Percentiles rank a stretch among this genome's conserved stretches.
phyloP scores from a whole-genome alignment of 2,797 vertebrate species.

The Argyrosomus regius region DNA sequence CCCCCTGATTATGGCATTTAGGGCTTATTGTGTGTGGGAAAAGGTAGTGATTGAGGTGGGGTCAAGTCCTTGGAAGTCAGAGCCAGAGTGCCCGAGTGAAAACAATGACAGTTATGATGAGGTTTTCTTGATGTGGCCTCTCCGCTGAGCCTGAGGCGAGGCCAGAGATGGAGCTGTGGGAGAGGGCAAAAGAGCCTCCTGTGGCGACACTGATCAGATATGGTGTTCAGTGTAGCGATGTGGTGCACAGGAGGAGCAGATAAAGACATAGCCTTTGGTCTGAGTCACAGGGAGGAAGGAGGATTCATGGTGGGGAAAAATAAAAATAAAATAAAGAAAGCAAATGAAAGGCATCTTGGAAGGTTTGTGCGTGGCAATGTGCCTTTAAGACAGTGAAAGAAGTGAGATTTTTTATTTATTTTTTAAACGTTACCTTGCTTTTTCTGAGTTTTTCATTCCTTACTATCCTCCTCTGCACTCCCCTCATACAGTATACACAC shows the following conservation, averaged over 20 bases:
- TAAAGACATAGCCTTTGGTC: constrained; percentile 54
- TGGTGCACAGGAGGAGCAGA: constrained; percentile 41
- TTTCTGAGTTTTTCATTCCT: constrained; percentile 61
- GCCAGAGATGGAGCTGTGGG: constrained; percentile 56
- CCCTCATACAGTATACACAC: constrained; percentile 36
- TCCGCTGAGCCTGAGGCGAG: constrained; percentile 54
- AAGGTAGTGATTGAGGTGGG: constrained; percentile 54
- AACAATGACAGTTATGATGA: constrained; percentile 77
- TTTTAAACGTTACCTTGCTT: constrained; percentile 56
- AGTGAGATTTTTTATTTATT: constrained; percentile 13
- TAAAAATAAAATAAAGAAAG: constrained; percentile 13
- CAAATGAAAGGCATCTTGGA: constrained; percentile 17
- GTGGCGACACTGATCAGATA: constrained; percentile 69
- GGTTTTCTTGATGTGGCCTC: constrained; percentile 59
- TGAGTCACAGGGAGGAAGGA: constrained; percentile 28
- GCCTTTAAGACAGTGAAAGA: constrained; percentile 38
- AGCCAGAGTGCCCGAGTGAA: constrained; percentile 54
- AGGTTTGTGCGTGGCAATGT: constrained; percentile 14
- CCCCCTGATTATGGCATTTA: constrained; percentile 69
- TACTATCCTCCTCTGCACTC: constrained; percentile 20
- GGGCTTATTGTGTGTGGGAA: constrained; percentile 45
- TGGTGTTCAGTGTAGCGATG: constrained; percentile 48
- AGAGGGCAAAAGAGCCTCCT: constrained; percentile 57
- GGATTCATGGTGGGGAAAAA: not conserved
- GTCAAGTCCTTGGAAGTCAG: constrained; percentile 64